Conservation (phyloP, 2,888 invertebrate species). For the Mechanitis messenoides region DNA sequence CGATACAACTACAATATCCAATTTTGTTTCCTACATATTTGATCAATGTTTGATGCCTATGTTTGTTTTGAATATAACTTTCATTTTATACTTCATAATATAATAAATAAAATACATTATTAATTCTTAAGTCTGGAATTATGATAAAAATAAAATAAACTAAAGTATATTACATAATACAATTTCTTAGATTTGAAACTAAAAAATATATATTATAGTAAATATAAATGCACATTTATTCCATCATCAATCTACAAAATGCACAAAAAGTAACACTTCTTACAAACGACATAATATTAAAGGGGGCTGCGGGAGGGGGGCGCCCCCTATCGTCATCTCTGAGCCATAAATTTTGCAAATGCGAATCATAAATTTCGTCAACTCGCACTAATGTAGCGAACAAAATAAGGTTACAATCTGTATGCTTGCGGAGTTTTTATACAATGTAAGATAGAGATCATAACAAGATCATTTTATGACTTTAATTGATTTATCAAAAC, state of each 20-base stretch:
- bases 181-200: too few relatives aligned
- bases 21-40: constrained; percentile 37
- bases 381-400: constrained; percentile 55
- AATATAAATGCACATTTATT: constrained; percentile 7
- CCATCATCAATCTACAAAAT: constrained; percentile 6
- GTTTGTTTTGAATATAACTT: not conserved
- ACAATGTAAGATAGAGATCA: not conserved
- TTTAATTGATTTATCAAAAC: too few relatives aligned
- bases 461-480: too few relatives aligned
- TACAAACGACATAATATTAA: constrained; percentile 28
- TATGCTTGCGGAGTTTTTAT: constrained; percentile 22
- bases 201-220: too few relatives aligned
- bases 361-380: constrained; percentile 61
- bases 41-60: constrained; percentile 24
- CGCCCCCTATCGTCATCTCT: constrained; percentile 37
- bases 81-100: too few relatives aligned
- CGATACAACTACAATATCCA: constrained; percentile 47
- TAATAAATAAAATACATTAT: too few relatives aligned
- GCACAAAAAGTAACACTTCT: constrained; percentile 18
- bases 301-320: constrained; percentile 20
- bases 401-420: constrained; percentile 26
- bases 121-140: too few relatives aligned
- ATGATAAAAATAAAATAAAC: too few relatives aligned
- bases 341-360: constrained; percentile 60
- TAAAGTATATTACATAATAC: too few relatives aligned